These are phyloP conservation scores for Tiaroga cobitis DNA, from an alignment of 2,797 vertebrate species.

Conservation along the genomic window DNA sequence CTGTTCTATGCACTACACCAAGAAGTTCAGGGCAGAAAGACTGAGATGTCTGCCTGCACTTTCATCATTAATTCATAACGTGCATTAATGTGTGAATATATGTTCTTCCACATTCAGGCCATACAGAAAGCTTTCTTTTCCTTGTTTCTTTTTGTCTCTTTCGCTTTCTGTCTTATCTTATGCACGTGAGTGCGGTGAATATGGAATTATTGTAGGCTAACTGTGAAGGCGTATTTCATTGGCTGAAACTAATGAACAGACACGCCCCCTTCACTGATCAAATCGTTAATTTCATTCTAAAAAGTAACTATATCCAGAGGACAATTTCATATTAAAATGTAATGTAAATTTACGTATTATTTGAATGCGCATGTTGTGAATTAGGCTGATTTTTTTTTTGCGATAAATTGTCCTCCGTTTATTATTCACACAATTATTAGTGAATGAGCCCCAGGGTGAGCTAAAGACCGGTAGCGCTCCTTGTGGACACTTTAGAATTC, in stretches of 20 bases:
- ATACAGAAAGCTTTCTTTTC: background rate
- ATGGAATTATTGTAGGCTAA: background rate
- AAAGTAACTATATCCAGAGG: too few species aligned
- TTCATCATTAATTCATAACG: slow-evolving; percentile 52
- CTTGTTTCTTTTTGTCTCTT: background rate
- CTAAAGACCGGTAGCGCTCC: background rate
- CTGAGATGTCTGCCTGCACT: slow-evolving; percentile 18
- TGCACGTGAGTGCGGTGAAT: background rate
- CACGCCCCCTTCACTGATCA: background rate
- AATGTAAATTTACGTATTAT: too few species aligned
- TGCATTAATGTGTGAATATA: slow-evolving; percentile 46
- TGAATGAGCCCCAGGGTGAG: background rate
- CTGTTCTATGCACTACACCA: background rate
- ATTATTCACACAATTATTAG: background rate
- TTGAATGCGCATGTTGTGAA: too few species aligned
- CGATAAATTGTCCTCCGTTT: background rate
- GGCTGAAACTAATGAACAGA: background rate
- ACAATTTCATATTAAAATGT: too few species aligned
- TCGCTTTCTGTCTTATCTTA: background rate
- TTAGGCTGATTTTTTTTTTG: too few species aligned
- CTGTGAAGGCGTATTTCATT: background rate
- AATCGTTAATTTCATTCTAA: too few species aligned
- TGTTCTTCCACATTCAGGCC: background rate
- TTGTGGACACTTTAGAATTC: background rate
- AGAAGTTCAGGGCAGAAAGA: slow-evolving; percentile 3